phyloP scores from a whole-genome alignment of 1,140 invertebrate species.

The Melanaphis sacchari region DNA sequence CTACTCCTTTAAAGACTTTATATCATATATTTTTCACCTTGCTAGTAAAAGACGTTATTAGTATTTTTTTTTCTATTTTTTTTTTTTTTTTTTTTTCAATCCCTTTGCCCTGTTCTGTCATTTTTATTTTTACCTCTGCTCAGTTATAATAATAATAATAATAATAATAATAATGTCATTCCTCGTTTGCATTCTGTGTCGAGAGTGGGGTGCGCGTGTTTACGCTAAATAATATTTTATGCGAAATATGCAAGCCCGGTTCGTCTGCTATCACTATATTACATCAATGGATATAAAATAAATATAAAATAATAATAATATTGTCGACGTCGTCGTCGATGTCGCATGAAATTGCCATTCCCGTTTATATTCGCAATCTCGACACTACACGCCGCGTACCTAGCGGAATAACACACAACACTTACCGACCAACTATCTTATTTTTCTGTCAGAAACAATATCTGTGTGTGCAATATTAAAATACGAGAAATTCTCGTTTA shows the following conservation, averaged over 20 bases:
- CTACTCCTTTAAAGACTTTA: neutral
- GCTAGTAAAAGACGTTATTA: constrained; percentile 36
- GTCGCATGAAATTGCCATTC: neutral
- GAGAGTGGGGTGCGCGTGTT: neutral
- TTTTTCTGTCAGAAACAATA: neutral
- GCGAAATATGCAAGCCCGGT: no score
- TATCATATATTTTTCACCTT: constrained; percentile 45
- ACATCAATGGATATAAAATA: neutral
- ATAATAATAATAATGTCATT: neutral
- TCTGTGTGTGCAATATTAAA: neutral
- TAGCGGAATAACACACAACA: neutral
- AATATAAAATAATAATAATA: neutral
- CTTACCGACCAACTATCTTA: neutral
- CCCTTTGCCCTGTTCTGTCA: neutral
- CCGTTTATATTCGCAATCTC: neutral
- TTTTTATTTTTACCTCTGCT: neutral
- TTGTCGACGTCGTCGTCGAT: no score
- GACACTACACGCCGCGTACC: neutral
- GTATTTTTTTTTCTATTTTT: neutral
- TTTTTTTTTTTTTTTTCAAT: neutral
- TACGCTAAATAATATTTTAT: neutral
- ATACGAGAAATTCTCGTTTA: neutral
- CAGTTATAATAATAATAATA: neutral
- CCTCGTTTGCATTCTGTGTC: neutral
- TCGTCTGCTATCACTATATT: neutral